Percentiles rank a stretch among this genome's conserved stretches.
Conservation (phyloP, 2,113 vertebrate species). For the Brachyhypopomus occidentalis region DNA sequence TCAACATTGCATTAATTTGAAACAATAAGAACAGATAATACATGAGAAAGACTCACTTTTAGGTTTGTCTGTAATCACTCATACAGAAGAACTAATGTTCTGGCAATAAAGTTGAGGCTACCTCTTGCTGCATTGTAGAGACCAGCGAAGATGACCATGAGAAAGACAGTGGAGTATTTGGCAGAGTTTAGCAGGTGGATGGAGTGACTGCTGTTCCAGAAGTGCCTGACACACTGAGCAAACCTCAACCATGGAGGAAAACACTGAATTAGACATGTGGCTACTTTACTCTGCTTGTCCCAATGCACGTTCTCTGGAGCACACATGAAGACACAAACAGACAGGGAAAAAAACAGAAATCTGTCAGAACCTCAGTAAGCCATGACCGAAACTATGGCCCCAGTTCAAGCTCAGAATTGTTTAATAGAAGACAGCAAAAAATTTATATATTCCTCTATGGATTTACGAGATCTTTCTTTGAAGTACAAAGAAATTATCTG, state of each 20-base stretch:
- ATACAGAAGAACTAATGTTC: too few species aligned
- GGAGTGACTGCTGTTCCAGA: slow-evolving; percentile 57
- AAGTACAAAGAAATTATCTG: background rate
- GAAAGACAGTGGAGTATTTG: slow-evolving; percentile 63
- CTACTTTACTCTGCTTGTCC: slow-evolving; percentile 34
- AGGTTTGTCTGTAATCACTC: too few species aligned
- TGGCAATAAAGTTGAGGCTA: background rate
- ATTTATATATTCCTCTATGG: background rate
- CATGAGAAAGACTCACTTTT: too few species aligned
- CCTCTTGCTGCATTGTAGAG: slow-evolving; percentile 58
- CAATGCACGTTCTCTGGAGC: slow-evolving; percentile 43
- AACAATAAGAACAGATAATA: too few species aligned
- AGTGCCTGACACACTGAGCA: slow-evolving; percentile 62
- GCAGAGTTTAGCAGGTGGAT: slow-evolving; percentile 61
- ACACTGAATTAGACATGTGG: slow-evolving; percentile 61
- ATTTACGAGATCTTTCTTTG: background rate
- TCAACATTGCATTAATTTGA: too few species aligned
- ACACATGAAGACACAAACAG: slow-evolving; percentile 29
- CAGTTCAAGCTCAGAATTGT: slow-evolving; percentile 3
- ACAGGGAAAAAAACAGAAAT: slow-evolving; percentile 6
- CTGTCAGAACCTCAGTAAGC: background rate
- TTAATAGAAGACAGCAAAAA: background rate
- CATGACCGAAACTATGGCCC: background rate
- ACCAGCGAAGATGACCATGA: slow-evolving; percentile 60
- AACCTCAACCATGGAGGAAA: slow-evolving; percentile 66